Base-by-base conservation (phyloP, 2,113 vertebrate species). In the Podarcis cretensis region DNA sequence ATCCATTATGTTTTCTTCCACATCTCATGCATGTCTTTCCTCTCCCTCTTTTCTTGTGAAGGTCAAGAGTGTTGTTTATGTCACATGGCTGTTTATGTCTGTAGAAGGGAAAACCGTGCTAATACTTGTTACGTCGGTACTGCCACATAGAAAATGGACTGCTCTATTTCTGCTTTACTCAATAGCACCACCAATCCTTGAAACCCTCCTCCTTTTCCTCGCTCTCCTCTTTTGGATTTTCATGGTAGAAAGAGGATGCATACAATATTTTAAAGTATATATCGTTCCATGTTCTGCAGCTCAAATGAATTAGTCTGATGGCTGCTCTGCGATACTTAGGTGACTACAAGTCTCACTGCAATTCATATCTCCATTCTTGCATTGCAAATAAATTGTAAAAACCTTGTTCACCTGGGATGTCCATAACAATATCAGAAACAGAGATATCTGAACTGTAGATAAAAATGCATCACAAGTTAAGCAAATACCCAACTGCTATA, bases 81-180 rank as follows among this genome's bases (percentile, higher is more conserved):
- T 35, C 9, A 5, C 10, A 13, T 4, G 0, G 71, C 0, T 32
- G 77, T 25, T 6, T 9, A 2, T 1, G 30, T 30, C 27, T 68
- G 32, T 14, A 32, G 76, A 48, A 77, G 10, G 40, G 75, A 66
- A 78, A 32, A 48, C 14, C 63, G 37, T 86, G 27, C 83, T 81
- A 73, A 73, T 59, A 37, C 89, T 8, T 73, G 84, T 25, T 83
- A 69, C 80, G 68, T 40, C 23, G 8, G 1, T 10, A 30, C 0
- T 23, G 1, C 14, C 48, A 1, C 76, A 5, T 83, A 86, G 43
- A 54, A 32, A 71, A 75, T 85, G 27, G 7, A 20, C 66, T 43
- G 16, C 8, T 30, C 25, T 13, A 4, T n/a, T 18, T 30, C 35
- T 30, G 59, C 10, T 9, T 27, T 35, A 43, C 16, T 40, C 57